Percentiles rank a stretch among this genome's conserved stretches.
Conservation (phyloP, 2,797 vertebrate species). For the Crax fasciolata region DNA sequence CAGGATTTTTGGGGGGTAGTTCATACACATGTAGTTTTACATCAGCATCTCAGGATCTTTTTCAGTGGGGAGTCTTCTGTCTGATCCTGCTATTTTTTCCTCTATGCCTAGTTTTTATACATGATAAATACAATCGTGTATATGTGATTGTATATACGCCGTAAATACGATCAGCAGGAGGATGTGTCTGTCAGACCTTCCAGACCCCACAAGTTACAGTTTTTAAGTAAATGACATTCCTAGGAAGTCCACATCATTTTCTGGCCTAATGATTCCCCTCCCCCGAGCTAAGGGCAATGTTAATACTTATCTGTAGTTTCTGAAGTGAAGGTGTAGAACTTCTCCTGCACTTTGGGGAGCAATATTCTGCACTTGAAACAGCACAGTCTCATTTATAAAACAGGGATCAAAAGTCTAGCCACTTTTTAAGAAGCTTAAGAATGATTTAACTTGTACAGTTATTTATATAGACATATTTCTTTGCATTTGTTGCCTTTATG, state of each 20-base stretch:
- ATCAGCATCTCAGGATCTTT: not conserved
- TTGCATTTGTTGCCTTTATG: not conserved
- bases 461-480: not conserved
- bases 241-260: not conserved
- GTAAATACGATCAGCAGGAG: not conserved
- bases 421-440: constrained; percentile 24
- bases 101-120: not conserved
- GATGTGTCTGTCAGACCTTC: not conserved
- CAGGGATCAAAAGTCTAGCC: constrained; percentile 38
- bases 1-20: not conserved
- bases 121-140: not conserved
- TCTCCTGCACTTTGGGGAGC: not conserved
- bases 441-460: not conserved
- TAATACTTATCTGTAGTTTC: not conserved
- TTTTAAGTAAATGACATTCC: not conserved
- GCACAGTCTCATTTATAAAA: not conserved
- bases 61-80: not conserved
- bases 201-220: not conserved
- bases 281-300: not conserved
- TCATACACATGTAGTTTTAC: not conserved
- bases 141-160: not conserved
- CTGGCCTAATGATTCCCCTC: not conserved
- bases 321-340: constrained; percentile 2
- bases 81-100: not conserved
- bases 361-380: constrained; percentile 3